phyloP scores from a whole-genome alignment of 2,797 vertebrate species.

The Morus bassanus region DNA sequence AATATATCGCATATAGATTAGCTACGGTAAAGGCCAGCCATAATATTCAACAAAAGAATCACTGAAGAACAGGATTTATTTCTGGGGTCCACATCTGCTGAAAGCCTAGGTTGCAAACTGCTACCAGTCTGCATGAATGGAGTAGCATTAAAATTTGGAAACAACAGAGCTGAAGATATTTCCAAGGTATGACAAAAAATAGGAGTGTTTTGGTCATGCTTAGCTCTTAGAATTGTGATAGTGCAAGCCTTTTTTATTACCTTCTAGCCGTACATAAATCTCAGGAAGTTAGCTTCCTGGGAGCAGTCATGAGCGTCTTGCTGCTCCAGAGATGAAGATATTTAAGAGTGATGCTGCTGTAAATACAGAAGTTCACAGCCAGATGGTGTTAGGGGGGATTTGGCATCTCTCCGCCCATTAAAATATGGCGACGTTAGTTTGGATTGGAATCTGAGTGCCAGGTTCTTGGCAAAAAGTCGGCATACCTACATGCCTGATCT shows the following conservation, averaged over 20 bases:
- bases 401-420: background rate
- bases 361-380: conserved; percentile 25
- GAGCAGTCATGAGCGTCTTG: background rate
- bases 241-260: background rate
- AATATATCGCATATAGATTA: background rate
- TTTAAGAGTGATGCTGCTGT: background rate
- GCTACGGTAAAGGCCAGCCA: background rate
- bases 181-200: background rate
- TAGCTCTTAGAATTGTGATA: background rate
- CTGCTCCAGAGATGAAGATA: background rate
- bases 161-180: background rate
- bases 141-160: background rate
- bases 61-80: background rate
- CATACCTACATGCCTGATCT: background rate
- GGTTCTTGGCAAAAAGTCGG: background rate
- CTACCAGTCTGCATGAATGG: background rate
- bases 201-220: background rate
- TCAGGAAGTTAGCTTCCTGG: background rate
- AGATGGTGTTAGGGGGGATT: background rate
- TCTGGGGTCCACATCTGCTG: background rate
- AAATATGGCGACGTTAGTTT: background rate
- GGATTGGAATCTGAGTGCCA: background rate
- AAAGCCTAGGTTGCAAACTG: background rate
- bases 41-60: background rate
- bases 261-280: background rate